Conservation (phyloP, 2,888 invertebrate genomes). For the Beris morrisii region DNA sequence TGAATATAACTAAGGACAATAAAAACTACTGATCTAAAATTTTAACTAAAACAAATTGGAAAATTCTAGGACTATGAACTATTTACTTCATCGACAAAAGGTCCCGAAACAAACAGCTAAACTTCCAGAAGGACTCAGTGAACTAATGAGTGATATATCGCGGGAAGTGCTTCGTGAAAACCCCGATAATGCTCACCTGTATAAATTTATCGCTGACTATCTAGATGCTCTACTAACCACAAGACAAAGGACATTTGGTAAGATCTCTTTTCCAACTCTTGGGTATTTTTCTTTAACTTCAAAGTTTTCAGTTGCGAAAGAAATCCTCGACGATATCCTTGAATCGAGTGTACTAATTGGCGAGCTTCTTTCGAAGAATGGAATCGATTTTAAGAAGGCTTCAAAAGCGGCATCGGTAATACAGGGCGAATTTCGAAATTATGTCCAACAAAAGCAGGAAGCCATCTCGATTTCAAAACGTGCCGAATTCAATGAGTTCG, state of each 20-base stretch:
- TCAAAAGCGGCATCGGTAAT: slow-evolving; percentile 46
- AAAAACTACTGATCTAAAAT: too few relatives aligned
- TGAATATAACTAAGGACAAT: too few relatives aligned
- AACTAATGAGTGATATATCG: slow-evolving; percentile 72
- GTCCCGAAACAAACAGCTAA: slow-evolving; percentile 47
- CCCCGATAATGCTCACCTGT: slow-evolving; percentile 61
- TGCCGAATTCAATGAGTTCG: slow-evolving; percentile 46
- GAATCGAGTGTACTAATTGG: slow-evolving; percentile 43
- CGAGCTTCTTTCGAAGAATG: slow-evolving; percentile 48
- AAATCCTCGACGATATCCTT: slow-evolving; percentile 48
- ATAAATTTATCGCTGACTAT: slow-evolving; percentile 70
- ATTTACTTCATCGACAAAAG: slow-evolving; percentile 49
- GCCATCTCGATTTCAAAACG: slow-evolving; percentile 37
- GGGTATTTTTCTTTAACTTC: neutral
- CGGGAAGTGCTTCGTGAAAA: slow-evolving; percentile 73
- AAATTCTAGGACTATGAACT: slow-evolving; percentile 46
- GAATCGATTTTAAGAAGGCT: slow-evolving; percentile 47
- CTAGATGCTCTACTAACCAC: slow-evolving; percentile 66
- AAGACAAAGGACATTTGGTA: slow-evolving; percentile 59
- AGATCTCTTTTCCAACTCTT: neutral
- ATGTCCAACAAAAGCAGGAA: slow-evolving; percentile 44
- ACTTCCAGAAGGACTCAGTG: slow-evolving; percentile 68
- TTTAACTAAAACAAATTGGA: too few relatives aligned
- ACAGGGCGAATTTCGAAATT: slow-evolving; percentile 48
- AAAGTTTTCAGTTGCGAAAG: slow-evolving; percentile 45